These are phyloP conservation scores for Hyperoplus lanceolatus DNA, from an alignment of 2,797 vertebrate species.

Conservation along the genomic window DNA sequence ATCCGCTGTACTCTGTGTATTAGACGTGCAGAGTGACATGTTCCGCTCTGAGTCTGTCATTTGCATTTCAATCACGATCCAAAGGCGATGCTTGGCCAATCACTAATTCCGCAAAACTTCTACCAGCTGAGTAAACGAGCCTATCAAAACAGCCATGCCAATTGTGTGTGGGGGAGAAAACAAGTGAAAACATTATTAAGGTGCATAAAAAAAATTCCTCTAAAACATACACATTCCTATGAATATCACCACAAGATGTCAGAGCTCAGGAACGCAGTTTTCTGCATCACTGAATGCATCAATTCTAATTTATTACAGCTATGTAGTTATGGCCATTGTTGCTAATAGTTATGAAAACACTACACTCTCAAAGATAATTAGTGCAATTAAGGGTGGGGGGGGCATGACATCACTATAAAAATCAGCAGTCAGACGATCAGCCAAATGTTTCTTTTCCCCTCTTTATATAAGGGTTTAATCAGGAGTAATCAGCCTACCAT, in stretches of 20 bases:
- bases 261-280: background rate
- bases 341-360: constrained; percentile 40
- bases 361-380: constrained; percentile 18
- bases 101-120: constrained; percentile 19
- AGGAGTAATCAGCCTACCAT: background rate
- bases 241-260: background rate
- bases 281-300: background rate
- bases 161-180: background rate
- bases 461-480: constrained; percentile 21
- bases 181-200: background rate
- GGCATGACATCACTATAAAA: background rate
- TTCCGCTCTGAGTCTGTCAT: constrained; percentile 9
- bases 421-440: constrained; percentile 2
- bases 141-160: constrained; percentile 10
- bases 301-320: constrained; percentile 34
- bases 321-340: constrained; percentile 1
- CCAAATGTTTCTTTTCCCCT: constrained; percentile 15
- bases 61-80: constrained; percentile 25
- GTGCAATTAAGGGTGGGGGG: background rate
- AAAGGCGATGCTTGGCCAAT: constrained; percentile 11
- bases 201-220: background rate
- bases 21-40: constrained; percentile 12
- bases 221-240: constrained; percentile 13
- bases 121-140: constrained; percentile 67
- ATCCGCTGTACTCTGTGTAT: constrained; percentile 2